Base-by-base conservation (phyloP, 1,140 invertebrate genomes). In the Arctopsyche grandis region DNA sequence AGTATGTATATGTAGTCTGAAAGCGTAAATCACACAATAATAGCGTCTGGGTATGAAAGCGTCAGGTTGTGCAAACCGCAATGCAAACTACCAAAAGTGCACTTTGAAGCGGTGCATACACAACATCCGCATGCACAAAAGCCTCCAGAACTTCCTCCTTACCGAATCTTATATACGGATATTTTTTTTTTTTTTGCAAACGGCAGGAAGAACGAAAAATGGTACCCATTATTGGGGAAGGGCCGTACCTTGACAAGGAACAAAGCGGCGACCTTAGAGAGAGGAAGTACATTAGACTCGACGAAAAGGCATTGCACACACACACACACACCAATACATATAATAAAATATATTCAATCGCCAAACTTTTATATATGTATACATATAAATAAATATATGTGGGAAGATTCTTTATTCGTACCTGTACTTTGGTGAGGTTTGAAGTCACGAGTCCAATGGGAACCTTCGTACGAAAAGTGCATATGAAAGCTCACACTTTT, bases 261-360 rank as follows among this genome's bases (percentile, higher is more conserved):
- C 79, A 80, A 80, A 80, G 75, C 14, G 56, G 56, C 14, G 38
- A 44, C 43, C 48, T 38, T 69, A 38, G 79, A 21, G 75, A 73
- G 63, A 81, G 80, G 80, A 81, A 81, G 66, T 79, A 81, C 80
- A 81, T 80, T 80, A 80, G 76, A 79, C 56, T 78, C 63, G 24
- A 12, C 24, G 70, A 60, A 38, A 81, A 81, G 76, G 71, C 69
- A 79, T 69, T 44, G 46, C 48, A 73, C 75, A 77, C 26, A 78
- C 70, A 78, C 52, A 22, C n/a, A 12, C 9, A 14, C 22, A 71
- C 24, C 24, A 43, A 44, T 29, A 29, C 9, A 29, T 26, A n/a
- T 29, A 75, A 26, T 75, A 22, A 75, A 75, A 29, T 26, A n/a
- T 29, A 75, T 58, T 75, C 48, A 75, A 75, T 60, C 29, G 29